Evolutionary conservation across 2,113 vertebrate species (phyloP).

Genomic region (Ochotona curzoniae): DNA sequence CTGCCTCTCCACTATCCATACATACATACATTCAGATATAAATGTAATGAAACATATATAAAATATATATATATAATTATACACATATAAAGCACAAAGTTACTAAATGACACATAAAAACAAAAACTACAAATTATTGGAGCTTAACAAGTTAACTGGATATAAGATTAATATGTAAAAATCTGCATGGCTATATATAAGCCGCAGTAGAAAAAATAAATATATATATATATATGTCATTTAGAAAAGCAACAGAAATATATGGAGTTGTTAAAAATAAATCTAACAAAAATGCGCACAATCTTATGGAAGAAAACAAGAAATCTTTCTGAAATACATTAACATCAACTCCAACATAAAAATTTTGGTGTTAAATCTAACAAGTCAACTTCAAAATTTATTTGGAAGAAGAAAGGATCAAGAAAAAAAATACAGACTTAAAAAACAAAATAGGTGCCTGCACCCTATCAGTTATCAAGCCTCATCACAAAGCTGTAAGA

Average conservation of each 20-base stretch:
- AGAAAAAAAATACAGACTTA: background rate
- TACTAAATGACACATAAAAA: background rate
- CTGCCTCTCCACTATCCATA: background rate
- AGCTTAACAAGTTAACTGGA: background rate
- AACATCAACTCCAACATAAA: background rate
- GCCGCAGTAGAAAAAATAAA: background rate
- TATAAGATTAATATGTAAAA: background rate
- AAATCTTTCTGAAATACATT: background rate
- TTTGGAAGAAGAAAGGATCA: slow-evolving; percentile 1
- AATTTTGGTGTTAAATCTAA: background rate
- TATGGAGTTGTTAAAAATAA: background rate
- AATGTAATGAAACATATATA: too few species aligned
- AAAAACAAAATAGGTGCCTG: background rate
- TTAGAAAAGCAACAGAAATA: background rate
- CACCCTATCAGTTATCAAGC: background rate
- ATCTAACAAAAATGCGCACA: background rate
- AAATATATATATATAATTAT: too few species aligned
- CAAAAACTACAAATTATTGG: background rate
- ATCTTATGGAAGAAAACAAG: background rate
- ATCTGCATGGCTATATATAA: background rate
- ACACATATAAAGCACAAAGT: background rate
- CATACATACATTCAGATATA: background rate
- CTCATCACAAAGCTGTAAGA: background rate
- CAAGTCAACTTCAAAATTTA: background rate
- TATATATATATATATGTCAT: background rate